Evolutionary conservation across 2,113 vertebrate genomes (phyloP).

Genomic region (Odontophorus gujanensis): DNA sequence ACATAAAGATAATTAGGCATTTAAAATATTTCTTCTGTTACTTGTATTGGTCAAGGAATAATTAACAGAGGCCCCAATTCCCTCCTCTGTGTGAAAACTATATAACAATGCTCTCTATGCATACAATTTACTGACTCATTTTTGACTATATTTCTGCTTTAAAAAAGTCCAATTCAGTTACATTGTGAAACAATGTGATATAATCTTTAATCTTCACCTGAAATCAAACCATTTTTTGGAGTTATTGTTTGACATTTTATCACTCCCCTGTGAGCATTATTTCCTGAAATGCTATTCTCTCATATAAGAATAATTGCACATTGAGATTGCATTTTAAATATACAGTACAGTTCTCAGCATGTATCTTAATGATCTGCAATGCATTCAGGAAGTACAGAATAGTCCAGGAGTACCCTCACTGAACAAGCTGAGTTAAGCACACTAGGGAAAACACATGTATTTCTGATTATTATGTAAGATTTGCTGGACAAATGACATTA

Average conservation of each 20-base stretch:
- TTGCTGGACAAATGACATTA: not conserved
- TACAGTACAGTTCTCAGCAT: not conserved
- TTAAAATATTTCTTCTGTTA: not conserved
- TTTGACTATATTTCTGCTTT: not conserved
- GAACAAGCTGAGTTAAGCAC: not conserved
- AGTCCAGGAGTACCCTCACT: not conserved
- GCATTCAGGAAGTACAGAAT: not conserved
- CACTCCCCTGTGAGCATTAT: not conserved
- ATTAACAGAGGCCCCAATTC: not conserved
- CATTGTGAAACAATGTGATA: not conserved
- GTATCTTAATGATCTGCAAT: not conserved
- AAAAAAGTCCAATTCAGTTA: not conserved
- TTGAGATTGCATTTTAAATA: constrained; percentile 32
- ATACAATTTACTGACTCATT: not conserved
- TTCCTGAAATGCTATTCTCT: constrained; percentile 23
- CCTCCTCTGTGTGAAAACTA: not conserved
- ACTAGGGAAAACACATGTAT: not conserved
- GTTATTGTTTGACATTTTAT: constrained; percentile 12
- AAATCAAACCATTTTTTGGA: constrained; percentile 33
- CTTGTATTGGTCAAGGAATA: not conserved
- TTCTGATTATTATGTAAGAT: not conserved
- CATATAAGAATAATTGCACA: not conserved
- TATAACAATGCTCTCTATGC: not conserved
- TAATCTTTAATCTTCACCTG: not conserved
- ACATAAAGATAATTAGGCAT: not conserved